Percentiles rank a stretch among this genome's conserved stretches.
Evolutionary conservation across 2,797 vertebrate species (phyloP).

Genomic region (Hyperoplus immaculatus): DNA sequence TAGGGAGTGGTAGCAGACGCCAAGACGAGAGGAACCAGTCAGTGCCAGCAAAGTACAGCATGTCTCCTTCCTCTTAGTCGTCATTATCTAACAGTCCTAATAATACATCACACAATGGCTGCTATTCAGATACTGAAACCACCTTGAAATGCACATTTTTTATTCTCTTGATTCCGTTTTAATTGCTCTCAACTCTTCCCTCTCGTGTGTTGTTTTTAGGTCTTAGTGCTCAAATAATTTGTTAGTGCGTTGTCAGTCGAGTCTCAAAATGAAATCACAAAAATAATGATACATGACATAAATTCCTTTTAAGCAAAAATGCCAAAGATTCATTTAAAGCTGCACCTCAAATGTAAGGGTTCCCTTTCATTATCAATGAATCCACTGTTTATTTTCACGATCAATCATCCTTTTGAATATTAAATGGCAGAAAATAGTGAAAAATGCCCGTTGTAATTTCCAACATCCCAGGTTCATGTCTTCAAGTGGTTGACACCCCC

Average conservation of each 20-base stretch:
- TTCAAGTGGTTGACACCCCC: background rate
- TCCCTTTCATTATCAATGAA: background rate
- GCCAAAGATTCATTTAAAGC: background rate
- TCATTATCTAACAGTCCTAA: constrained; percentile 57
- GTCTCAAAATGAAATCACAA: constrained; percentile 18
- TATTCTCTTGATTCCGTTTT: constrained; percentile 4
- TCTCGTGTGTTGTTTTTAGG: constrained; percentile 17
- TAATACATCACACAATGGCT: constrained; percentile 58
- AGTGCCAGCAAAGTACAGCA: constrained; percentile 74
- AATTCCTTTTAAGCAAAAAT: background rate
- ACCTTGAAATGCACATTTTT: constrained; percentile 18
- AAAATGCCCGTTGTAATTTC: background rate
- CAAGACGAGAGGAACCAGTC: constrained; percentile 75
- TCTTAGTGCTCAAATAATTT: background rate
- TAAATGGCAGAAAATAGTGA: constrained; percentile 7
- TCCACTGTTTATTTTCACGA: background rate
- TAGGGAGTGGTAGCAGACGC: constrained; percentile 74
- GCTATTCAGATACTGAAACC: constrained; percentile 16
- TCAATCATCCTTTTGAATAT: background rate
- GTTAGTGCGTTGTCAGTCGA: background rate
- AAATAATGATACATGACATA: background rate
- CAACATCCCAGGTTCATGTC: background rate
- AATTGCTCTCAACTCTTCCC: background rate
- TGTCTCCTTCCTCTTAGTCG: constrained; percentile 75
- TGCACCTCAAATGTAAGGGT: background rate